Base-by-base conservation (phyloP, 2,113 vertebrate species). In the Microcebus griseorufus region DNA sequence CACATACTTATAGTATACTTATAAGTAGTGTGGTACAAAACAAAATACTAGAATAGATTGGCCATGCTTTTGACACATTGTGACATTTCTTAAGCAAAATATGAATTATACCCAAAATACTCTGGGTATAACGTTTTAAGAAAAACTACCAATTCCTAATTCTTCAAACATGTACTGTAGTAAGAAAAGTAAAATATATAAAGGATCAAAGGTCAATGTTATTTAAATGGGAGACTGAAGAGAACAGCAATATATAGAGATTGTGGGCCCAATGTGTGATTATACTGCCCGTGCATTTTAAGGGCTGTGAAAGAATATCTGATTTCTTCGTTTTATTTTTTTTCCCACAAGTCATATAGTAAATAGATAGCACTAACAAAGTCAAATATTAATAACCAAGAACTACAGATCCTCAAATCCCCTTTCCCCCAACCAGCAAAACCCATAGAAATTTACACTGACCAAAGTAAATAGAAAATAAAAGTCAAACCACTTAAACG, bases 371-470 rank as follows among this genome's bases (percentile, higher is more conserved):
- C 97, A 98, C 98, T 99, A 99, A 99, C 98, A 99, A 99, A 99
- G 99, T 99, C 99, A 99, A 99, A 99, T 99, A 99, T 99, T 99
- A 99, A 99, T 99, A 99, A 99, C 99, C 97, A 99, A 98, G 98
- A 98, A 98, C 98, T 97, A 97, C 98, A 98, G 98, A 98, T 97
- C 98, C 98, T 98, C 98, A 99, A 99, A 99, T 99, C 98, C 98
- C 98, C 98, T 98, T 98, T 97, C 98, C 98, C 98, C 98, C 97
- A 98, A 99, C 98, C 97, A 98, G 98, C 98, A 99, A 99, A 99
- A 99, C 98, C 99, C 98, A 97, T 95, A 98, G 99, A 99, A 99
- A 99, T 99, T 99, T 98, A 99, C 98, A 99, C 99, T 99, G 98
- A 99, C 99, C 99, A 99, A 98, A 99, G 98, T 98, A 99, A 99